Evolutionary conservation across 2,888 invertebrate genomes (phyloP).

Genomic region (Prosapia bicincta): DNA sequence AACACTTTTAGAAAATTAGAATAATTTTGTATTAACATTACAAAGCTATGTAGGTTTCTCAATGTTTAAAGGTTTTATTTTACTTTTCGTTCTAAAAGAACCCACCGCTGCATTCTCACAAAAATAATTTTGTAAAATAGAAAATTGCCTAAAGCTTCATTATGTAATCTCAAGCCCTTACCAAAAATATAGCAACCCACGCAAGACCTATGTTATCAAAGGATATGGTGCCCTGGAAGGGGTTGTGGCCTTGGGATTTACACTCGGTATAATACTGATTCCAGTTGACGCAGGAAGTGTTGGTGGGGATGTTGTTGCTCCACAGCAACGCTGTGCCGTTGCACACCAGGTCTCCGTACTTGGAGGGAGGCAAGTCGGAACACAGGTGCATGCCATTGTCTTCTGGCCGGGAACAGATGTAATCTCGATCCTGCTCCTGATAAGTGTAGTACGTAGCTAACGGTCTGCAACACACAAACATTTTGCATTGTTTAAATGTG

Average conservation of each 20-base stretch:
- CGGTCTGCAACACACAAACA: conserved; percentile 44
- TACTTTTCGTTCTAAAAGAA: too few relatives aligned
- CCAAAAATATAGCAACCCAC: conserved; percentile 99
- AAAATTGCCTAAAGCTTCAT: too few relatives aligned
- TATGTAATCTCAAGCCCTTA: conserved; percentile 54
- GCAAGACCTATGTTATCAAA: conserved; percentile 99
- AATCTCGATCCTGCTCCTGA: conserved; percentile 83
- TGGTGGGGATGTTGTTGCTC: conserved; percentile 59
- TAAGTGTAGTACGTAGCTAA: conserved; percentile 82
- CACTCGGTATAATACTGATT: conserved; percentile 98
- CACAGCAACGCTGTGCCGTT: conserved; percentile 64
- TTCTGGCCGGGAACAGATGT: conserved; percentile 91
- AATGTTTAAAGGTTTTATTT: too few relatives aligned
- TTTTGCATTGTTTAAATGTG: too few relatives aligned
- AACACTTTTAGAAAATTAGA: too few relatives aligned
- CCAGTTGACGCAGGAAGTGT: conserved; percentile 92
- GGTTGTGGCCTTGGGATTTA: conserved; percentile 88
- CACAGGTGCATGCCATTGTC: conserved; percentile 95
- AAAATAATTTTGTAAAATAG: too few relatives aligned
- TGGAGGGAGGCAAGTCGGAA: conserved; percentile 71
- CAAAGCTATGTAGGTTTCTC: too few relatives aligned
- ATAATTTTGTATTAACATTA: too few relatives aligned
- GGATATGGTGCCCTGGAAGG: conserved; percentile 98
- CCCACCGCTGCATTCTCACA: too few relatives aligned
- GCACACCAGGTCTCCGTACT: conserved; percentile 70